phyloP scores from a whole-genome alignment of 2,113 vertebrate species.

The Lipophrys pholis region DNA sequence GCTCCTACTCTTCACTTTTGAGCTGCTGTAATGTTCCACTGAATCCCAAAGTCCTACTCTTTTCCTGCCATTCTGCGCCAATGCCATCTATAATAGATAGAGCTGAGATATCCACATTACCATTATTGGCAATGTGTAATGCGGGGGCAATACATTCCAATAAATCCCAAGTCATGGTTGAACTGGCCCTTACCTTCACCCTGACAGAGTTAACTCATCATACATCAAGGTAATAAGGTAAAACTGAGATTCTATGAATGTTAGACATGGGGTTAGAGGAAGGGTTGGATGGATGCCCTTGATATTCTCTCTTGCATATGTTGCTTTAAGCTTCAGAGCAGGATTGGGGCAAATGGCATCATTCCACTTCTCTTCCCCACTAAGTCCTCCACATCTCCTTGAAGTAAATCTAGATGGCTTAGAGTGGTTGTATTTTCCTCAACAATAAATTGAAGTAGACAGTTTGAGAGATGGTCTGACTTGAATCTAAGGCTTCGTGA shows the following conservation, averaged over 20 bases:
- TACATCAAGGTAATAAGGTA: slow-evolving; percentile 68
- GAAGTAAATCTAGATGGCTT: slow-evolving; percentile 76
- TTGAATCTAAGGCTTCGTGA: slow-evolving; percentile 72
- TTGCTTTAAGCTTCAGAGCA: slow-evolving; percentile 60
- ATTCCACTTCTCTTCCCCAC: slow-evolving; percentile 52
- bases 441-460: slow-evolving; percentile 77
- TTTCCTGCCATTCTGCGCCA: slow-evolving; percentile 61
- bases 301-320: slow-evolving; percentile 67
- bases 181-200: slow-evolving; percentile 45
- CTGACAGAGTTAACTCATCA: slow-evolving; percentile 57
- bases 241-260: slow-evolving; percentile 63
- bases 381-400: slow-evolving; percentile 74
- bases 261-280: slow-evolving; percentile 52
- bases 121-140: slow-evolving; percentile 74
- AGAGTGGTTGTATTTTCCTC: slow-evolving; percentile 69
- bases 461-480: slow-evolving; percentile 65
- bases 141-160: slow-evolving; percentile 59
- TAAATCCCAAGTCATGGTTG: slow-evolving; percentile 60
- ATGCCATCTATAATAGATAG: slow-evolving; percentile 72
- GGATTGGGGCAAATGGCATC: slow-evolving; percentile 61
- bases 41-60: slow-evolving; percentile 68
- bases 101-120: slow-evolving; percentile 72
- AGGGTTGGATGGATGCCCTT: slow-evolving; percentile 58
- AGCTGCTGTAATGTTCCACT: slow-evolving; percentile 59
- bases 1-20: slow-evolving; percentile 57